Evolutionary conservation across 2,888 invertebrate genomes (phyloP), one percentile per base, ranked within the genome.

Genomic region (Xanthostigma xanthostigma): DNA sequence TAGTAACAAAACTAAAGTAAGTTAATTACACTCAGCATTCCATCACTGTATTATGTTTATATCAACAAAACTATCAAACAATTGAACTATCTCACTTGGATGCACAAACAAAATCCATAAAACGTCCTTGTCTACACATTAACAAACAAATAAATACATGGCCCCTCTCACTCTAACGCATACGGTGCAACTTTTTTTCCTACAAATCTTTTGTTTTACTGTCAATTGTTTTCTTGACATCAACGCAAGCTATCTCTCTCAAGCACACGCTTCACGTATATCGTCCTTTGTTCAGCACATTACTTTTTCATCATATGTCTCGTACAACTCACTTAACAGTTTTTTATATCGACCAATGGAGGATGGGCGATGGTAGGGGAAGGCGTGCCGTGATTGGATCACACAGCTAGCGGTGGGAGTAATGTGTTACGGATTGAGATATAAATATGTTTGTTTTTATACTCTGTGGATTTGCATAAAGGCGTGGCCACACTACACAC

Each of bases 371-470:
- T 59, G 60, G 53, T 54, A 53, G 53, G 48, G 51, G 9, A 41
- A 42, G n/a, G 49, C 48, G 37, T 49, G 37, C 42, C 48, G 49
- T 56, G 55, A 54, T 56, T 58, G 60, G 59, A 60, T 54, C 51
- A 48, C 49, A 42, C 34, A 46, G 35, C 41, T 46, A 13, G 42
- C 55, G 55, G 61, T 57, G 63, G 59, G 65, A 62, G 52, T 54
- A 54, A 44, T 53, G 54, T 53, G 56, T 57, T 53, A 54, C 56
- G 61, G 62, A 65, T 64, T 66, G 64, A 64, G 65, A 65, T 62
- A 64, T 67, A 62, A 63, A 80, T 71, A 57, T 65, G 65, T 65
- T 64, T 64, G 65, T 66, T 64, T 65, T 64, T 62, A 58, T 58
- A 53, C 17, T 45, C 60, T 57, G 27, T 27, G 27, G 27, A 27